These are phyloP conservation scores for Phycodurus eques DNA, from an alignment of 2,113 vertebrate species.

Conservation along the genomic window DNA sequence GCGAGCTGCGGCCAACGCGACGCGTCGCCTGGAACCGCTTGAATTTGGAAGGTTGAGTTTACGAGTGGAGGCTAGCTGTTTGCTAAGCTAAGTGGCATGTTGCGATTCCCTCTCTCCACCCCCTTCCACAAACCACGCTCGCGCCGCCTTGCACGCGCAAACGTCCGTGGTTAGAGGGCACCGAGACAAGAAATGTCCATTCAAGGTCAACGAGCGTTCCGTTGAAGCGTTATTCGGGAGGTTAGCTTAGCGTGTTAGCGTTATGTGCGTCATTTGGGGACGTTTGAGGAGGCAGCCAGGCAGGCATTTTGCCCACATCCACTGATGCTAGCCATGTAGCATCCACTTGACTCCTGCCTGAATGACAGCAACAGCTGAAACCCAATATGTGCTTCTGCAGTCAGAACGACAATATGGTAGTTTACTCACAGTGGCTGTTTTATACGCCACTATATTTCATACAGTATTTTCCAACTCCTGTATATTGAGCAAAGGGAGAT, in stretches of 20 bases:
- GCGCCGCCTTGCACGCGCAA: conserved; percentile 2
- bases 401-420: conserved; percentile 6
- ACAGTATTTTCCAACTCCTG: too few relatives aligned
- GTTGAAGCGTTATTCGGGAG: background rate
- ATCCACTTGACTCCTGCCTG: background rate
- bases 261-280: conserved; percentile 63
- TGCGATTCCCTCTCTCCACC: conserved; percentile 52
- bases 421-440: background rate
- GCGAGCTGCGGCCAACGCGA: background rate
- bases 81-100: conserved; percentile 52
- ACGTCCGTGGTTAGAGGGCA: background rate
- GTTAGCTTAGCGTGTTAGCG: conserved; percentile 49
- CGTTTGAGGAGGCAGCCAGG: conserved; percentile 26
- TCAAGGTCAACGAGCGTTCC: fast-evolving
- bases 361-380: conserved; percentile 37
- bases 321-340: conserved; percentile 13
- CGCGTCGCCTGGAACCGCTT: background rate
- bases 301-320: conserved; percentile 51
- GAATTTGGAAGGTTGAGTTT: conserved; percentile 1
- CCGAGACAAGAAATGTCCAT: background rate
- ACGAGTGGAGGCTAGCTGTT: conserved; percentile 35
- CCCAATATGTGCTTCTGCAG: background rate
- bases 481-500: too few relatives aligned
- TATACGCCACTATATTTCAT: background rate
- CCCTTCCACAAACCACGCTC: conserved; percentile 34